phyloP scores from a whole-genome alignment of 2,113 vertebrate genomes.

The Tachuris rubrigastra region DNA sequence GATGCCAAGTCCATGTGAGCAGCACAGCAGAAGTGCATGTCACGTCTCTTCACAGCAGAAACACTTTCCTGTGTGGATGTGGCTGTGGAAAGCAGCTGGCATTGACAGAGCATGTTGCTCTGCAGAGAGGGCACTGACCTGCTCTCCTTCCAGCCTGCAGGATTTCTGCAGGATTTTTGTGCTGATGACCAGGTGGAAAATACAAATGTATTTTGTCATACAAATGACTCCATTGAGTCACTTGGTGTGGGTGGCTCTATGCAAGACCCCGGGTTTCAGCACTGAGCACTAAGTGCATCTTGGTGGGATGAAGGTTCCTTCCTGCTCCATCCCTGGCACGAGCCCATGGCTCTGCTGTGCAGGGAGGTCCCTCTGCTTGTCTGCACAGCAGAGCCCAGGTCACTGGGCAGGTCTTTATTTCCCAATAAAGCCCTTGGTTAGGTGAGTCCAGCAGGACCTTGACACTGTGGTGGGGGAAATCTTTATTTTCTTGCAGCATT shows the following conservation, averaged over 20 bases:
- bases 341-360: accelerated
- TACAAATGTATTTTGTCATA: background rate
- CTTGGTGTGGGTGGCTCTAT: background rate
- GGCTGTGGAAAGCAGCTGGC: background rate
- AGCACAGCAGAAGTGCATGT: background rate
- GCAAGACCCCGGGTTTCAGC: accelerated
- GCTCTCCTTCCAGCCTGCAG: background rate
- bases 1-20: background rate
- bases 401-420: accelerated
- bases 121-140: background rate
- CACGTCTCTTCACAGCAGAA: background rate
- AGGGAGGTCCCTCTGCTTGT: background rate
- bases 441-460: background rate
- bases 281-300: background rate
- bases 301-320: background rate
- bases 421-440: background rate
- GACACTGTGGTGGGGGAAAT: background rate
- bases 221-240: background rate
- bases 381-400: background rate
- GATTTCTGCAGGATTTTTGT: background rate
- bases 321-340: background rate
- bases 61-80: background rate
- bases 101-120: background rate
- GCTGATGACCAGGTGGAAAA: background rate
- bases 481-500: background rate